Base-by-base conservation (phyloP, 2,888 invertebrate genomes). In the Apamea monoglypha region DNA sequence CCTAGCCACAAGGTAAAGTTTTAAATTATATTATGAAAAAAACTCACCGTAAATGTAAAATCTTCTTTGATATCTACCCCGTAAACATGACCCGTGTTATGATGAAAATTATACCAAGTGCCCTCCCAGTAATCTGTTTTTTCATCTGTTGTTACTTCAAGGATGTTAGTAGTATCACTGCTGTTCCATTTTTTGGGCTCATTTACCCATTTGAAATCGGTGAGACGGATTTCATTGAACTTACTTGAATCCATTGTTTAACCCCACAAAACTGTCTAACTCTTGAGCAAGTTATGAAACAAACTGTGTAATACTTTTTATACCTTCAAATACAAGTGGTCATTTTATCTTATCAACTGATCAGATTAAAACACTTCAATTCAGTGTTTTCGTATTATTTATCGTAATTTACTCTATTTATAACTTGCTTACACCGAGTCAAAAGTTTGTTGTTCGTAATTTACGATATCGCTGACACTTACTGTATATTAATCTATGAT, bases 121-220 rank as follows among this genome's bases (percentile, higher is more conserved):
- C 91, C 92, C 89, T 95, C 94, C 96, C 96, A 96, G 84, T 95
- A 96, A 84, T 96, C 96, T 0, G 94, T 93, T 70, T 91, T 91
- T n/a, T 93, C 90, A n/a, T 95, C 92, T 3, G 95, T 96, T 12
- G 85, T 92, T 16, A 95, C 90, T 80, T 90, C 86, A 7, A 96
- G 85, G 47, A 67, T 79, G 32, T 92, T 88, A 32, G 88, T 82
- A 7, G 75, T 86, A 50, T 89, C 82, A 7, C 71, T 71, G n/a
- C 89, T 50, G 36, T 81, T 88, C 95, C 95, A 96, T 29, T 85
- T 80, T 10, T 87, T 86, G 40, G 96, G 96, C 80, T 94, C 92
- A 85, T 96, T 96, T 29, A 95, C 71, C 96, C 96, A 96, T 82
- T 89, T 92, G 74, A 93, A 96, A 73, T 92, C 85, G 3, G 64